These are phyloP conservation scores for Pterocles gutturalis DNA, from an alignment of 2,113 vertebrate genomes.

Conservation along the genomic window DNA sequence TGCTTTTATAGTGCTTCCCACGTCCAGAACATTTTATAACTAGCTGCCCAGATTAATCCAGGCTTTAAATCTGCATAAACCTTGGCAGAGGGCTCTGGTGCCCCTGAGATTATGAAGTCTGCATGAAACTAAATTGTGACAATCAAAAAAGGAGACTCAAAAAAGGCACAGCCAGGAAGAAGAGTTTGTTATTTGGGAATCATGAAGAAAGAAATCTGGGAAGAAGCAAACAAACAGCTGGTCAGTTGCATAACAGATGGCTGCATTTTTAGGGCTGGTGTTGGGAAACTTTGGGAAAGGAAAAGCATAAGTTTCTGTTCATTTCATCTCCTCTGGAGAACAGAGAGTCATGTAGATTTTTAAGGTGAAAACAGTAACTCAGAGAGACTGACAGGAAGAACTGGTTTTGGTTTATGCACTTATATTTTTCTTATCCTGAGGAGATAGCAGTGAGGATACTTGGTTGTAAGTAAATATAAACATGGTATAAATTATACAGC, in stretches of 20 bases:
- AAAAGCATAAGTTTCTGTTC: not conserved
- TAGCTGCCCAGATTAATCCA: constrained; percentile 24
- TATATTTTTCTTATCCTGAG: not conserved
- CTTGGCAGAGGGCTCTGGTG: constrained; percentile 37
- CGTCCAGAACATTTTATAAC: constrained; percentile 42
- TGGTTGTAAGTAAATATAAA: not conserved
- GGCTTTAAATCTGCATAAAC: constrained; percentile 66
- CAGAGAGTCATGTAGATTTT: not conserved
- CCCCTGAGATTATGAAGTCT: constrained; percentile 31
- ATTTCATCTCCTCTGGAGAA: not conserved
- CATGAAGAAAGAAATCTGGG: not conserved
- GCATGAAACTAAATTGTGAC: not conserved
- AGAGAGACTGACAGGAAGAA: not conserved
- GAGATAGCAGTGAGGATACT: not conserved
- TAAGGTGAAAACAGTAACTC: not conserved
- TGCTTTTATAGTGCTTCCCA: not conserved
- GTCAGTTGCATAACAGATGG: not conserved
- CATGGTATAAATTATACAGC: not conserved
- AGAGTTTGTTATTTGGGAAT: not conserved
- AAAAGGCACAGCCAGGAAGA: not conserved
- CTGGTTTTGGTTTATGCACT: not conserved
- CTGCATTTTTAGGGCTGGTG: not conserved
- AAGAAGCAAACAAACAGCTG: not conserved
- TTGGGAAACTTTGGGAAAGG: not conserved
- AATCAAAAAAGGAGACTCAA: not conserved